Base-by-base conservation (phyloP, 2,797 vertebrate species). In the Tragopan temminckii region DNA sequence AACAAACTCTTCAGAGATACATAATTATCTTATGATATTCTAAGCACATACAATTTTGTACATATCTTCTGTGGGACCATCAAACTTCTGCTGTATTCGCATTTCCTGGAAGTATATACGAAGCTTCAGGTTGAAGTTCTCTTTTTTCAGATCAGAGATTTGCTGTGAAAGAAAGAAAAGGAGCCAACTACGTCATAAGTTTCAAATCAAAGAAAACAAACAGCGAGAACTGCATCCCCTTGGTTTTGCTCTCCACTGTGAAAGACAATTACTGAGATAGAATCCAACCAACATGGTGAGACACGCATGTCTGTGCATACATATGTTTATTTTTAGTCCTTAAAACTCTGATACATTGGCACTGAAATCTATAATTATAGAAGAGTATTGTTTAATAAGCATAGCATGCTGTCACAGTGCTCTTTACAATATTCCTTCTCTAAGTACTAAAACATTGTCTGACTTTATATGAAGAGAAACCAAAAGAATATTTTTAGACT, bases 31-130 rank as follows among this genome's bases (percentile, higher is more conserved):
- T 13, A 29, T 57, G 29, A 25, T 0, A 20, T 64, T 75, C 31
- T 43, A 58, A 89, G 64, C 69, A 69, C 97, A 93, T 97, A 99
- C 99, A 5, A 98, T 98, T 98, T 98, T 99, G 93, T 98, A 99
- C 90, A 99, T 97, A 91, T 99, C 99, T 92, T 99, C 99, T 1
- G 98, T 99, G 82, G 99, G 98, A 97, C 98, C 98, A 21, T 99
- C 98, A 77, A 98, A 99, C 94, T 99, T 99, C 97, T 99, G 99
- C 86, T 99, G 99, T 97, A 99, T 99, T 64, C 98, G 98, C 90
- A 99, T 99, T 95, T 99, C 99, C 96, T 99, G 98, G 95, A 99
- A 99, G 97, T 99, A 99, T 90, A 99, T 99, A 53, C 99, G 99
- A 81, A 99, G 98, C 93, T 99, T 99, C 91, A 99, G 96, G 97